phyloP scores from a whole-genome alignment of 2,888 invertebrate species.

The Argynnis bischoffii region DNA sequence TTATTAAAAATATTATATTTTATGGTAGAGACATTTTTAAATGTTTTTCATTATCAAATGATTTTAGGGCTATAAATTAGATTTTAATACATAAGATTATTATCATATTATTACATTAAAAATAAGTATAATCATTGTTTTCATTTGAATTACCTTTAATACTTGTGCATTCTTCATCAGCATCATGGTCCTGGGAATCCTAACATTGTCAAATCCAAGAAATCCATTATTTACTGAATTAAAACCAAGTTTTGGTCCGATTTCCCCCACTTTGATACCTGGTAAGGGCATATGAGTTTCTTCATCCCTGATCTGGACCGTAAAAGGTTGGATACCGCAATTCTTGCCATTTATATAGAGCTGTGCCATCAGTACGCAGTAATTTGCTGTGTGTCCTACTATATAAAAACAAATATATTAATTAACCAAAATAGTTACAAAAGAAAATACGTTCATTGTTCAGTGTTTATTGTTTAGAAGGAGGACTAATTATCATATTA shows the following conservation, averaged over 20 bases:
- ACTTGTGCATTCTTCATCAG: constrained; percentile 96
- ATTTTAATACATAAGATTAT: too few relatives aligned
- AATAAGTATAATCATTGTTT: neutral
- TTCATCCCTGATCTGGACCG: constrained; percentile 94
- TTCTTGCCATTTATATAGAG: constrained; percentile 90
- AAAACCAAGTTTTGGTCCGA: constrained; percentile 95
- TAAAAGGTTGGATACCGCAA: constrained; percentile 94
- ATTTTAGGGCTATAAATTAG: too few relatives aligned
- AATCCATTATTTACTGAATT: constrained; percentile 96
- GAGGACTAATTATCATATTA: neutral
- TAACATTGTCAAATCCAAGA: constrained; percentile 91
- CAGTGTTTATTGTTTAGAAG: too few relatives aligned
- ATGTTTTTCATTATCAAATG: too few relatives aligned
- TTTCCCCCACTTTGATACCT: constrained; percentile 95
- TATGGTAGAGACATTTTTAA: too few relatives aligned
- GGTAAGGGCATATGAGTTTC: constrained; percentile 93
- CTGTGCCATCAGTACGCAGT: constrained; percentile 95
- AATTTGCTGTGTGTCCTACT: constrained; percentile 97
- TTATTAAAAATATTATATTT: too few relatives aligned
- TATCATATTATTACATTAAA: too few relatives aligned
- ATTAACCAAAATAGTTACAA: neutral
- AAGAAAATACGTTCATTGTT: too few relatives aligned
- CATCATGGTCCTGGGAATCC: constrained; percentile 94
- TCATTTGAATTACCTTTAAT: constrained; percentile 65
- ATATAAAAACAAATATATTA: constrained; percentile 24